These are phyloP conservation scores for Chelon labrosus DNA, from an alignment of 2,797 vertebrate species.

Conservation along the genomic window DNA sequence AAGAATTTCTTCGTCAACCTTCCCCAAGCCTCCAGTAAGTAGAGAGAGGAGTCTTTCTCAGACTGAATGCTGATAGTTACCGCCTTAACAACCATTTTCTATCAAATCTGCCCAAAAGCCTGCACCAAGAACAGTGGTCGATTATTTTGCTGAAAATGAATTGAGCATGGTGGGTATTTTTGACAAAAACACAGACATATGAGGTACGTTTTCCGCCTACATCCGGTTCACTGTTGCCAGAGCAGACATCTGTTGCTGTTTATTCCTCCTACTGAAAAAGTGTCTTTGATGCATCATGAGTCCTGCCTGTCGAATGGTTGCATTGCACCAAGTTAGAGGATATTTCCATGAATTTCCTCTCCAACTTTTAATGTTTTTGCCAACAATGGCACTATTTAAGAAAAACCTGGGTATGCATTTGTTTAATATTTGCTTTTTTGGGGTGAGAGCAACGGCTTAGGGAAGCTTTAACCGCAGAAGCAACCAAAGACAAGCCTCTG, in stretches of 20 bases:
- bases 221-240: slow-evolving; percentile 7
- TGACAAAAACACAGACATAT: slow-evolving; percentile 24
- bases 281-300: slow-evolving; percentile 11
- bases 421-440: background rate
- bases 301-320: slow-evolving; percentile 20
- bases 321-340: background rate
- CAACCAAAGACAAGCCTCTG: background rate
- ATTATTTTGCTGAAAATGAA: slow-evolving; percentile 21
- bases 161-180: slow-evolving; percentile 18
- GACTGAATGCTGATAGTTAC: slow-evolving; percentile 6
- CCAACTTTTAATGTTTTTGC: slow-evolving; percentile 6
- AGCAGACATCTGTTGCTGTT: slow-evolving; percentile 50
- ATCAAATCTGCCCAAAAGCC: background rate
- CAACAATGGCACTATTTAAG: background rate
- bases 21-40: slow-evolving; percentile 90
- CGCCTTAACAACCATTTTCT: slow-evolving; percentile 12
- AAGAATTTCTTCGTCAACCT: slow-evolving; percentile 90
- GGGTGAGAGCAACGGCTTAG: background rate
- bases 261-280: slow-evolving; percentile 8
- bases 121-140: background rate
- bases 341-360: background rate
- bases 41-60: background rate
- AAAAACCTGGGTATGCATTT: slow-evolving; percentile 15
- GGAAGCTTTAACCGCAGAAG: slow-evolving; percentile 11
- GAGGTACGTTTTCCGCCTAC: background rate